Evolutionary conservation across 2,888 invertebrate genomes (phyloP).

Genomic region (Catocala nupta): DNA sequence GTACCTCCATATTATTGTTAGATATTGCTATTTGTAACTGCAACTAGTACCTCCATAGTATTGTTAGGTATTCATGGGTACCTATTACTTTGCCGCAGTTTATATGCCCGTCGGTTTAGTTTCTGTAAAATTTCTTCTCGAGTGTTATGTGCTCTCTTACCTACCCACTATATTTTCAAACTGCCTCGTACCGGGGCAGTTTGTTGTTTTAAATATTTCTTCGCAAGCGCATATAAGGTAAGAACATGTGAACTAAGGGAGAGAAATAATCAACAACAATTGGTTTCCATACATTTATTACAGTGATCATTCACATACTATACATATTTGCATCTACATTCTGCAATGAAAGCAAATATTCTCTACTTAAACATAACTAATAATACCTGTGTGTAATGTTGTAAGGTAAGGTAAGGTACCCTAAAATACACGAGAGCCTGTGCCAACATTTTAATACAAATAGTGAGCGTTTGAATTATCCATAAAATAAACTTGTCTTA

Average conservation of each 20-base stretch:
- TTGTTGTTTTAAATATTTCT: too few species aligned
- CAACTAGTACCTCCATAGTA: too few species aligned
- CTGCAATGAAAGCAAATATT: constrained; percentile 41
- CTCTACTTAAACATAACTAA: constrained; percentile 35
- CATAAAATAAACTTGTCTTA: constrained; percentile 23
- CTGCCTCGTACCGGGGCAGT: too few species aligned
- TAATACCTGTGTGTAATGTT: constrained; percentile 39
- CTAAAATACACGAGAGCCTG: background rate
- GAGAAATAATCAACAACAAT: constrained; percentile 2
- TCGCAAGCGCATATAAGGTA: too few species aligned
- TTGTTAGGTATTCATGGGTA: too few species aligned
- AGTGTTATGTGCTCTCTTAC: too few species aligned
- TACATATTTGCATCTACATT: constrained; percentile 45
- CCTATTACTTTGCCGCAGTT: too few species aligned
- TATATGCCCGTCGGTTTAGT: too few species aligned
- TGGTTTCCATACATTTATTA: constrained; percentile 22
- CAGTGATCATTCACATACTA: constrained; percentile 42
- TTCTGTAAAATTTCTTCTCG: too few species aligned
- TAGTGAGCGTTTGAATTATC: constrained; percentile 15
- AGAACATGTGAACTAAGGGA: background rate
- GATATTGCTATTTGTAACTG: too few species aligned
- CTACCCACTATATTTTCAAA: too few species aligned
- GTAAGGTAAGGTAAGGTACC: constrained; percentile 16
- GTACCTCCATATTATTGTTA: too few species aligned
- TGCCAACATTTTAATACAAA: constrained; percentile 12